A percentile compares a stretch with the other conserved stretches of the same genome.
phyloP scores from a whole-genome alignment of 1,140 invertebrate species.

The Pachypeltis micranthus region DNA sequence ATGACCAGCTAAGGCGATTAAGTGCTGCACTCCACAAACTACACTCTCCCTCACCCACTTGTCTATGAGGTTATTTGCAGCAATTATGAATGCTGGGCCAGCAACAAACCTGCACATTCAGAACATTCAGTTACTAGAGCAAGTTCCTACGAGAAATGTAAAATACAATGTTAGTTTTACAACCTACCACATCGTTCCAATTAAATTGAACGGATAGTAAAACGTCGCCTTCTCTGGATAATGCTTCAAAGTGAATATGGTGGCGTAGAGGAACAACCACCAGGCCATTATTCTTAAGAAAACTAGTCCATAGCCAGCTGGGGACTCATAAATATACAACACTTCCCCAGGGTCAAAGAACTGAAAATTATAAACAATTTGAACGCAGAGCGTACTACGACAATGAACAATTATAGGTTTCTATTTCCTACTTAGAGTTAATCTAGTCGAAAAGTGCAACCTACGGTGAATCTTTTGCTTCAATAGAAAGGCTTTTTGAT shows the following conservation, averaged over 20 bases:
- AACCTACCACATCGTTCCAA: slow-evolving; percentile 63
- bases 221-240: slow-evolving; percentile 67
- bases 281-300: slow-evolving; percentile 63
- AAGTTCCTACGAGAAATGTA: slow-evolving; percentile 9
- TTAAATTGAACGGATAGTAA: slow-evolving; percentile 63
- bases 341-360: slow-evolving; percentile 80
- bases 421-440: no score
- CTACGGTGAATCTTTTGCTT: no score
- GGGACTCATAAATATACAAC: slow-evolving; percentile 78
- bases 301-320: slow-evolving; percentile 74
- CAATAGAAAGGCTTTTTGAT: no score
- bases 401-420: no score
- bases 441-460: no score
- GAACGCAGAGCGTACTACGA: no score
- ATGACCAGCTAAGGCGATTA: slow-evolving; percentile 65
- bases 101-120: slow-evolving; percentile 53
- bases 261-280: slow-evolving; percentile 71
- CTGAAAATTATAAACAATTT: slow-evolving; percentile 39
- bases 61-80: slow-evolving; percentile 70
- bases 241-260: slow-evolving; percentile 67
- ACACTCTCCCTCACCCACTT: slow-evolving; percentile 86
- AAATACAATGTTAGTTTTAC: background rate
- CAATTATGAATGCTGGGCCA: slow-evolving; percentile 62
- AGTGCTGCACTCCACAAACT: slow-evolving; percentile 62
- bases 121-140: background rate